These are phyloP conservation scores for Drosophila falleni DNA, from an alignment of 2,888 invertebrate genomes.

Conservation along the genomic window DNA sequence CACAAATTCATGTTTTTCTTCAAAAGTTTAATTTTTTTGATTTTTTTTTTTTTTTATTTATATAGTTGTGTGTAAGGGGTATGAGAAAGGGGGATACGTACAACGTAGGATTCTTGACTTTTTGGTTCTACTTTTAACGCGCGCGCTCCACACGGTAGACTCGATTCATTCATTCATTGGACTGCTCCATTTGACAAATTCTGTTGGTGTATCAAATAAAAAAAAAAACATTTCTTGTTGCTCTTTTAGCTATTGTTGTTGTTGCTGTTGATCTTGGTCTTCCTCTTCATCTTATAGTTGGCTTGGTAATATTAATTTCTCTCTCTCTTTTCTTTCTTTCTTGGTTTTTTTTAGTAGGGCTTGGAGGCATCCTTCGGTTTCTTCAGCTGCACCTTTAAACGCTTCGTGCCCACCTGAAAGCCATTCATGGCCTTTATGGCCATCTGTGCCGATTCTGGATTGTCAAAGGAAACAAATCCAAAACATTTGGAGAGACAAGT, in stretches of 20 bases:
- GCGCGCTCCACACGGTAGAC: slow-evolving; percentile 69
- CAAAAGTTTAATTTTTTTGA: slow-evolving; percentile 20
- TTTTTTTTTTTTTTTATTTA: slow-evolving; percentile 9
- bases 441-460: slow-evolving; percentile 95
- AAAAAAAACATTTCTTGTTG: slow-evolving; percentile 48
- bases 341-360: slow-evolving; percentile 90
- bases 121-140: slow-evolving; percentile 57
- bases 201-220: slow-evolving; percentile 26
- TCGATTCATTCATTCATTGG: slow-evolving; percentile 49
- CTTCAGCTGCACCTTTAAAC: slow-evolving; percentile 98
- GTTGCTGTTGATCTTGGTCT: slow-evolving; percentile 7
- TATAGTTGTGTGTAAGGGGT: slow-evolving; percentile 11
- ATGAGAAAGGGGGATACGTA: slow-evolving; percentile 55
- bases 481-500: slow-evolving; percentile 99
- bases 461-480: slow-evolving; percentile 99
- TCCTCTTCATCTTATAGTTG: slow-evolving; percentile 23
- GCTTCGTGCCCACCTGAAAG: slow-evolving; percentile 98
- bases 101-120: slow-evolving; percentile 71
- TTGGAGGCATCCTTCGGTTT: slow-evolving; percentile 96
- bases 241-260: slow-evolving; percentile 53
- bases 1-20: slow-evolving; percentile 75
- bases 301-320: slow-evolving; percentile 13
- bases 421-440: slow-evolving; percentile 99
- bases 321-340: background rate
- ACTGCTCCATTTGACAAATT: slow-evolving; percentile 77